phyloP scores from a whole-genome alignment of 2,888 invertebrate species.

The Mesorhabditis belari region DNA sequence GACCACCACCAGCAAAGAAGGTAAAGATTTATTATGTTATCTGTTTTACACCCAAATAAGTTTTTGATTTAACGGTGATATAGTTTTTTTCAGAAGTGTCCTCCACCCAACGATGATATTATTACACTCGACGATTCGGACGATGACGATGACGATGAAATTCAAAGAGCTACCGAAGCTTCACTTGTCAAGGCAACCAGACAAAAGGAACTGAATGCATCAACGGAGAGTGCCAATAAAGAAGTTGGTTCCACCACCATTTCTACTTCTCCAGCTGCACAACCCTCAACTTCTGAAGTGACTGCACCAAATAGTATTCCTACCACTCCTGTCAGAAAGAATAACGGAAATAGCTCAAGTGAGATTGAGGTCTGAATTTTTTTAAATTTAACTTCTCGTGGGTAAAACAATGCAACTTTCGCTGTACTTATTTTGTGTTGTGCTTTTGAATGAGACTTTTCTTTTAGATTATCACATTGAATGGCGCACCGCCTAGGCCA shows the following conservation, averaged over 20 bases:
- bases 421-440: too few relatives aligned
- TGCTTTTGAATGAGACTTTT: background rate
- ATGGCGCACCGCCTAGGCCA: slow-evolving; percentile 17
- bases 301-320: background rate
- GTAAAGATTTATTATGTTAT: too few relatives aligned
- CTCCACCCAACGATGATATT: background rate
- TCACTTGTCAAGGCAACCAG: background rate
- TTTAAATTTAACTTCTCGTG: too few relatives aligned
- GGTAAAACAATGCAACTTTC: too few relatives aligned
- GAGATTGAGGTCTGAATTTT: background rate
- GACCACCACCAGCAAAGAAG: background rate
- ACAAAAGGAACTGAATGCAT: too few relatives aligned
- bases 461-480: slow-evolving; percentile 13
- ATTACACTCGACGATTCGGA: background rate
- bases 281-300: background rate
- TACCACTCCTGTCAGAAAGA: background rate
- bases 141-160: background rate
- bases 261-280: background rate
- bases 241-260: too few relatives aligned
- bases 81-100: background rate
- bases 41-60: too few relatives aligned
- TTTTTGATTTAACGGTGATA: too few relatives aligned
- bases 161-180: background rate
- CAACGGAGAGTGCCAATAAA: background rate
- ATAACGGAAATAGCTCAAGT: background rate